phyloP scores from a whole-genome alignment of 2,888 invertebrate genomes.

The Agrotis ipsilon region DNA sequence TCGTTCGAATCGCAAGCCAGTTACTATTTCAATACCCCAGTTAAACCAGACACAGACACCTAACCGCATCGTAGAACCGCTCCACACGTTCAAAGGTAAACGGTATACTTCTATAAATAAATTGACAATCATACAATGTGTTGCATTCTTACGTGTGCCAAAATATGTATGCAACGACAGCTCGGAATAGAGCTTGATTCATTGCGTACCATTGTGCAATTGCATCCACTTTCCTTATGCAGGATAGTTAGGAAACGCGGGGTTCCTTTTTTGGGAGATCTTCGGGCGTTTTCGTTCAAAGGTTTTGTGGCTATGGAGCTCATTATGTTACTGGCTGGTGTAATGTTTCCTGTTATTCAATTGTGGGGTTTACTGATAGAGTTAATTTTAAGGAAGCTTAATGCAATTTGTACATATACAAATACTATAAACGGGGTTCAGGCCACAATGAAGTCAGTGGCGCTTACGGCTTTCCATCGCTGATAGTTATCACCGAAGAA shows the following conservation, averaged over 20 bases:
- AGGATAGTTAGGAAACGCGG: constrained; percentile 13
- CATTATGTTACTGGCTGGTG: constrained; percentile 11
- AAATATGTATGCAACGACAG: constrained; percentile 61
- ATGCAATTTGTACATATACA: neutral
- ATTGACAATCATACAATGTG: constrained; percentile 62
- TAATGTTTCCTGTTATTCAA: neutral
- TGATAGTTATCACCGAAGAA: neutral
- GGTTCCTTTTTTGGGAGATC: constrained; percentile 5
- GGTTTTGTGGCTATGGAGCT: constrained; percentile 4
- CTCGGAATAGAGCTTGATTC: constrained; percentile 62
- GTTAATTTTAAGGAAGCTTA: neutral
- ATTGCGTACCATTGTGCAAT: constrained; percentile 60
- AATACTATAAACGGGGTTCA: no score
- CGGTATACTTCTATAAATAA: constrained; percentile 60
- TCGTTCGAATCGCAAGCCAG: constrained; percentile 1
- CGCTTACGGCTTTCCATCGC: neutral
- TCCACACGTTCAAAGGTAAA: constrained; percentile 50
- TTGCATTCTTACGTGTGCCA: constrained; percentile 70
- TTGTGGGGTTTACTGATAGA: neutral
- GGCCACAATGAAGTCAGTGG: neutral
- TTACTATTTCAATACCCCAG: constrained; percentile 20
- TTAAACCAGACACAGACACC: constrained; percentile 31
- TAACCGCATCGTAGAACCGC: constrained; percentile 28
- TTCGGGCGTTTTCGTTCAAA: constrained; percentile 10
- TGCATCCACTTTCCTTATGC: constrained; percentile 49